Base-by-base conservation (phyloP, 2,888 invertebrate genomes). In the Petrolisthes manimaculis region DNA sequence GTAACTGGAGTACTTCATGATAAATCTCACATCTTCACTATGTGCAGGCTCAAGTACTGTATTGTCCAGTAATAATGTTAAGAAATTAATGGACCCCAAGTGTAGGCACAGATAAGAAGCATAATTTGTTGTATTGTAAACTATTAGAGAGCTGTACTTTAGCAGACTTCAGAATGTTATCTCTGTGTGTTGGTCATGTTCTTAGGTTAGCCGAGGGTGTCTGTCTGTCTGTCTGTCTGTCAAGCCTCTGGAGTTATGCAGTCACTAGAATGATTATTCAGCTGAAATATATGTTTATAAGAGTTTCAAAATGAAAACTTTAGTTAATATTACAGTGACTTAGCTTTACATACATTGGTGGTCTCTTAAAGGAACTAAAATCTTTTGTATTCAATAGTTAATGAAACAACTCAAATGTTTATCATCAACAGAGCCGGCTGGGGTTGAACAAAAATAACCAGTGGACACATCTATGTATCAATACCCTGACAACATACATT, bases 61-160 rank as follows among this genome's bases (percentile, higher is more conserved):
- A 75, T 21, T 55, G 56, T 21, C 9, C 55, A 21, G 61, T 9
- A 56, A 21, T 24, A 56, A 21, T 75, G 56, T 51, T 56, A 77
- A 21, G 3, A 80, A 56, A 51, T 9, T 21, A 80, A 71, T n/a
- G 71, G 71, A 71, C 21, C 71, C 21, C 14, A 4, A 71, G 18
- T 8, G 8, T 80, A 56, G 37, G 54, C 14, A 80, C 55, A 80
- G 77, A 51, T 37, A 77, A n/a, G 61, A 80, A 21, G 80, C 55
- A 56, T 51, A 56, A 80, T 80, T 80, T 56, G 80, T 80, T 56
- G 80, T 80, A 4, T 56, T 56, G 80, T 80, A 80, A 71, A 71
- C 14, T 21, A 14, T 55, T 56, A 80, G 56, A 55, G 61, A 80
- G 21, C 21, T n/a, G 71, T 71, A 71, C 71, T 21, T n/a, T 71